Percentiles rank a stretch among this genome's conserved stretches.
phyloP scores from a whole-genome alignment of 2,888 invertebrate species.

The Calameuta filiformis region DNA sequence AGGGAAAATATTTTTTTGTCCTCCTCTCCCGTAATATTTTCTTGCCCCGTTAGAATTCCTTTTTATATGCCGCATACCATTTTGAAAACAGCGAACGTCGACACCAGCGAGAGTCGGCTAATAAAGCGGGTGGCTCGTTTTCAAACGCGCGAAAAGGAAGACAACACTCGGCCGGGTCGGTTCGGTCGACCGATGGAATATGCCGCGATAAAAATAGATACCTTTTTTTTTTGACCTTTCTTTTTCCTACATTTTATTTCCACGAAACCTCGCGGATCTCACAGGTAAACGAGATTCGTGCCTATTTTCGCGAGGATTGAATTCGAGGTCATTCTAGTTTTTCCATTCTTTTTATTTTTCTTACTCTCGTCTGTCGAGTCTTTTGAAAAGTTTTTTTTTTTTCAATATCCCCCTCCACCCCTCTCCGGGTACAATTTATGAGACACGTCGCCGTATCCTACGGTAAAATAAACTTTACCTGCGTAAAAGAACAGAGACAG shows the following conservation, averaged over 20 bases:
- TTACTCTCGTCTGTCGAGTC: not conserved
- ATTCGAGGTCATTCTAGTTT: not conserved
- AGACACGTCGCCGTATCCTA: too few relatives aligned
- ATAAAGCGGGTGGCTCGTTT: not conserved
- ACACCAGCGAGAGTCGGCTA: not conserved
- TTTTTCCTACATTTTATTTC: not conserved
- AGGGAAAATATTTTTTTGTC: not conserved
- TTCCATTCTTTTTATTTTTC: not conserved
- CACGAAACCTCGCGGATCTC: not conserved
- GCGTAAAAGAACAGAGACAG: too few relatives aligned
- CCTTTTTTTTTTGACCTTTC: not conserved
- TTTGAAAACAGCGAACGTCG: not conserved
- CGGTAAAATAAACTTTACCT: too few relatives aligned
- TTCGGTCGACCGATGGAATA: too few relatives aligned
- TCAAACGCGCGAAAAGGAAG: not conserved
- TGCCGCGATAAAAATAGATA: conserved; percentile 3
- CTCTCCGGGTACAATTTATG: too few relatives aligned
- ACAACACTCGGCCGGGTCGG: not conserved
- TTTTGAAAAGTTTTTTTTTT: not conserved
- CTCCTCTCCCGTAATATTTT: not conserved
- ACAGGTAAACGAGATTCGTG: not conserved
- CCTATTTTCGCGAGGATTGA: not conserved
- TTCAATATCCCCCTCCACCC: not conserved
- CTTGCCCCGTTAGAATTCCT: not conserved
- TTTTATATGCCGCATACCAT: not conserved